phyloP scores from a whole-genome alignment of 2,113 vertebrate genomes.

The Gorsachius goisagi region DNA sequence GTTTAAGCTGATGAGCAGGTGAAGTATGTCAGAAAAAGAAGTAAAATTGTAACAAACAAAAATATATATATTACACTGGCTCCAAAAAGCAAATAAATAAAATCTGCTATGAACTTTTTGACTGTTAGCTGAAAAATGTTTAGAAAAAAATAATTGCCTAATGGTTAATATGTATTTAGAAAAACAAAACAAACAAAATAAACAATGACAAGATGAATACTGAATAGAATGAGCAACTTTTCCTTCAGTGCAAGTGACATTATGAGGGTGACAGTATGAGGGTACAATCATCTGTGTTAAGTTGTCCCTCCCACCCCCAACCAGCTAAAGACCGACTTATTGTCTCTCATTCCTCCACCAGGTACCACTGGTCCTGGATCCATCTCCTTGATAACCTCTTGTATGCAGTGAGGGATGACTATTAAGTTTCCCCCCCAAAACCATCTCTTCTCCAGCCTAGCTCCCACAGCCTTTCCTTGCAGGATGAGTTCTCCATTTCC shows the following conservation, averaged over 20 bases:
- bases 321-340: too few relatives aligned
- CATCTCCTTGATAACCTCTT: background rate
- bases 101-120: background rate
- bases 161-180: background rate
- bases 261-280: background rate
- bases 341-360: background rate
- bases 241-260: background rate
- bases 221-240: background rate
- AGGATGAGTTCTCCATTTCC: background rate
- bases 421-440: fast-evolving
- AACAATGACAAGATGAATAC: background rate
- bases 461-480: background rate
- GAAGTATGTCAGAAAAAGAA: background rate
- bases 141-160: background rate
- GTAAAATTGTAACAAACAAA: background rate
- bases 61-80: background rate
- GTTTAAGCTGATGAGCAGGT: background rate
- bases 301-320: background rate
- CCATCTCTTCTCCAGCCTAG: background rate
- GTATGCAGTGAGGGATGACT: background rate
- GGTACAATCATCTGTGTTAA: background rate
- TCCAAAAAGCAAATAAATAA: background rate
- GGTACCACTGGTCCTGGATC: background rate
- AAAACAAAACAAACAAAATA: background rate
- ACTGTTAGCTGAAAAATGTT: background rate